Evolutionary conservation across 2,888 invertebrate genomes (phyloP).

Genomic region (Zygothrica quintamaculata): DNA sequence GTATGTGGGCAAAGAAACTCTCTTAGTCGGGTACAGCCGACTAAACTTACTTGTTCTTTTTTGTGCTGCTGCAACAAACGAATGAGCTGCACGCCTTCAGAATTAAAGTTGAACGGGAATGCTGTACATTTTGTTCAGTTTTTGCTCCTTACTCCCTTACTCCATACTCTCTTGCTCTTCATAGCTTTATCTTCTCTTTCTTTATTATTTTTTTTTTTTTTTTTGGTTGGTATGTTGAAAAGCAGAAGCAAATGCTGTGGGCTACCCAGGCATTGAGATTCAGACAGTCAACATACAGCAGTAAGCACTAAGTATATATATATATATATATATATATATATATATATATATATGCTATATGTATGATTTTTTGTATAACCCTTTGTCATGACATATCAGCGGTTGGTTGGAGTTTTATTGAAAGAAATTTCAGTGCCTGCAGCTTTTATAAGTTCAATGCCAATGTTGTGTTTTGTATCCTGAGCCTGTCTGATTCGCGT

Average conservation of each 20-base stretch:
- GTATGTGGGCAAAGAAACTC: too few relatives aligned
- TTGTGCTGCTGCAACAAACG: too few relatives aligned
- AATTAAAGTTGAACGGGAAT: slow-evolving; percentile 44
- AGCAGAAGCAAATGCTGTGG: slow-evolving; percentile 10
- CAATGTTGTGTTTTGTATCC: slow-evolving; percentile 61
- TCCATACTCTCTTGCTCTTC: too few relatives aligned
- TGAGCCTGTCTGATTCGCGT: slow-evolving; percentile 10
- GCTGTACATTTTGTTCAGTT: too few relatives aligned
- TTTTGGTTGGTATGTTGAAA: slow-evolving; percentile 7
- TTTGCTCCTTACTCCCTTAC: too few relatives aligned
- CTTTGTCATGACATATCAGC: slow-evolving; percentile 58
- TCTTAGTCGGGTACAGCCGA: too few relatives aligned
- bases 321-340: slow-evolving; percentile 7
- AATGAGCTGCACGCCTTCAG: slow-evolving; percentile 11
- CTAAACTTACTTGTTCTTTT: too few relatives aligned
- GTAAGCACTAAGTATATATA: slow-evolving; percentile 2
- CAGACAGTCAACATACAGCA: slow-evolving; percentile 42
- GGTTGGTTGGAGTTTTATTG: not conserved
- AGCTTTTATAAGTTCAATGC: slow-evolving; percentile 73
- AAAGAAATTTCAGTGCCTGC: slow-evolving; percentile 52
- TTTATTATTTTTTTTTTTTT: too few relatives aligned
- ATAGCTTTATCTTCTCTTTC: too few relatives aligned
- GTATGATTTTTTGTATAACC: slow-evolving; percentile 48
- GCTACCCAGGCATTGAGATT: slow-evolving; percentile 17
- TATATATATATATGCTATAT: slow-evolving; percentile 11